Evolutionary conservation across 2,888 invertebrate species (phyloP), one percentile per base, ranked within the genome.

Genomic region (Megalurothrips usitatus): DNA sequence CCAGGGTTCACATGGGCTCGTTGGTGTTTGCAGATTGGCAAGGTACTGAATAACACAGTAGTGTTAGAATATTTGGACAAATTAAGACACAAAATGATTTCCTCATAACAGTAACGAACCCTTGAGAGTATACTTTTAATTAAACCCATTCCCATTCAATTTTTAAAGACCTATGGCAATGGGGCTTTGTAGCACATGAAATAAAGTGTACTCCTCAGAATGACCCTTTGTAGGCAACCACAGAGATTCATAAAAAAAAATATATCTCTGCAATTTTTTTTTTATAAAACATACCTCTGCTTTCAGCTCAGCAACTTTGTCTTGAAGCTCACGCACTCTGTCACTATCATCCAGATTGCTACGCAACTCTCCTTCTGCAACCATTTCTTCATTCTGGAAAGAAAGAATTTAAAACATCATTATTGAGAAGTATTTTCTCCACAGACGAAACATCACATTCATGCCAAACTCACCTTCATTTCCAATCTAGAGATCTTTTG

Each of bases 401-500:
- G 82, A 83, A 19, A 75, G 80, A 8, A 58, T 48, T 80, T 47
- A 23, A 28, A 79, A 58, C 34, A 48, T 75, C 34, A 17, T 23
- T 43, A 19, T 43, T 58, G 11, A 43, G 19, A 11, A 14, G 6
- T 26, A 49, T 52, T 80, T 52, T 47, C 14, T 17, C 23, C 10
- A 17, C 43, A 28, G 80, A 63, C 80, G 80, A 78, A 82, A 81
- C 17, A 58, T 28, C 48, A 79, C 49, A 17, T n/a, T 78, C 58
- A 79, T n/a, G 49, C 49, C 19, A 63, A 47, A 48, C 83, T 84
- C 86, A 95, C 97, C 91, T 96, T 96, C 83, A 96, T 91, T 88
- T 98, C 98, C 84, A 97, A 91, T 86, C 96, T 93, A 12, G 98
- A 96, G 82, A 99, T 95, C 88, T 96, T 96, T 85, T 96, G 96